phyloP scores from a whole-genome alignment of 1,140 invertebrate species.

The Spodoptera litura region DNA sequence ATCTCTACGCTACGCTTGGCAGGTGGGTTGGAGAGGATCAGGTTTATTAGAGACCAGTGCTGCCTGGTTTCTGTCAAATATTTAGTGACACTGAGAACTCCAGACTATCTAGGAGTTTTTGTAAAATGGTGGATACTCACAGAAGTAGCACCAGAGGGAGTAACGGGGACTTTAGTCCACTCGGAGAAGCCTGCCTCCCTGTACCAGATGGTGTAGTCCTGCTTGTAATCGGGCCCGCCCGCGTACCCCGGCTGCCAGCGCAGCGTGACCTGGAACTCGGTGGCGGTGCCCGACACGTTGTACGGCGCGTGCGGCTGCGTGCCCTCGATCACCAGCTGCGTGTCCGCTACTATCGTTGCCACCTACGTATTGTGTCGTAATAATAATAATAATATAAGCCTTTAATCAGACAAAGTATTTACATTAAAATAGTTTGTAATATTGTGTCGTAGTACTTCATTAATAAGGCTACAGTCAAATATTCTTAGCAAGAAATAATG shows the following conservation, averaged over 20 bases:
- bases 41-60: no score
- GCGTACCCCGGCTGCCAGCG: constrained; percentile 98
- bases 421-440: no score
- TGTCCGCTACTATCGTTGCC: constrained; percentile 95
- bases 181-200: constrained; percentile 93
- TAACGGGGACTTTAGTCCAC: constrained; percentile 97
- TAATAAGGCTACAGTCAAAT: no score
- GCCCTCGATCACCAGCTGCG: constrained; percentile 97
- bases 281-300: constrained; percentile 95
- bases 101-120: neutral
- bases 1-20: no score
- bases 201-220: constrained; percentile 97
- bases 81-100: neutral
- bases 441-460: no score
- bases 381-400: no score
- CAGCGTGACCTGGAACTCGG: constrained; percentile 95
- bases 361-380: constrained; percentile 83
- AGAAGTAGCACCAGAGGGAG: constrained; percentile 94
- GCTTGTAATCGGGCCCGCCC: constrained; percentile 96
- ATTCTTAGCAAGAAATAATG: no score
- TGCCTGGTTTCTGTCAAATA: no score
- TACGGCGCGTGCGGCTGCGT: constrained; percentile 98
- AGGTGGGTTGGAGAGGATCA: no score
- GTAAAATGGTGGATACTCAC: constrained; percentile 61
- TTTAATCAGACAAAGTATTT: no score